phyloP scores from a whole-genome alignment of 2,888 invertebrate species.

The Gnatocerus cornutus region DNA sequence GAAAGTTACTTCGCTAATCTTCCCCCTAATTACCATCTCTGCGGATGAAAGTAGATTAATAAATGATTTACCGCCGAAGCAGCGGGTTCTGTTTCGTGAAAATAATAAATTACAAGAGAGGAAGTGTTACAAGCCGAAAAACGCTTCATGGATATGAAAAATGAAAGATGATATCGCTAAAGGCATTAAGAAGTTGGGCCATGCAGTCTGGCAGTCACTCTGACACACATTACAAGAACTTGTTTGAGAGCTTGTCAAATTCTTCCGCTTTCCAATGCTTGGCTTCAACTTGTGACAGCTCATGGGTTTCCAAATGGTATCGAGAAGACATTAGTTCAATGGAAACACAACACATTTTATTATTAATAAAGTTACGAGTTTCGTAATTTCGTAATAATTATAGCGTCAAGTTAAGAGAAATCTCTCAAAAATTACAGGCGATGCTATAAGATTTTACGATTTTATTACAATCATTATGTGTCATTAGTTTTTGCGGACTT shows the following conservation, averaged over 20 bases:
- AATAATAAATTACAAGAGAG: constrained; percentile 28
- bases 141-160: constrained; percentile 26
- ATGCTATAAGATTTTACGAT: constrained; percentile 12
- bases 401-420: constrained; percentile 19
- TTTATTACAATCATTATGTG: constrained; percentile 21
- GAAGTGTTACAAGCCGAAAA: constrained; percentile 44
- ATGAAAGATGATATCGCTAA: constrained; percentile 39
- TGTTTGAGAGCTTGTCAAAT: constrained; percentile 44
- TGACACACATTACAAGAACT: constrained; percentile 46
- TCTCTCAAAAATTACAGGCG: constrained; percentile 18
- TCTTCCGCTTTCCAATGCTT: constrained; percentile 42
- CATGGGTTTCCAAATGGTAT: not conserved
- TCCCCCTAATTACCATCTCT: constrained; percentile 12
- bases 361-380: not conserved
- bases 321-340: not conserved
- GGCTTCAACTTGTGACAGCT: constrained; percentile 1
- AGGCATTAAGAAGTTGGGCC: constrained; percentile 42
- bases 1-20: constrained; percentile 26
- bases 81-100: constrained; percentile 19
- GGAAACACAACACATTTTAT: too few species aligned
- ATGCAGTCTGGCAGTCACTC: constrained; percentile 45
- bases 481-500: constrained; percentile 16
- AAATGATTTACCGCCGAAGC: constrained; percentile 22
- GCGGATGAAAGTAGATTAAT: constrained; percentile 33
- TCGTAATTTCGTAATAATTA: not conserved